Evolutionary conservation across 2,888 invertebrate species (phyloP).

Genomic region (Pollenia amentaria): DNA sequence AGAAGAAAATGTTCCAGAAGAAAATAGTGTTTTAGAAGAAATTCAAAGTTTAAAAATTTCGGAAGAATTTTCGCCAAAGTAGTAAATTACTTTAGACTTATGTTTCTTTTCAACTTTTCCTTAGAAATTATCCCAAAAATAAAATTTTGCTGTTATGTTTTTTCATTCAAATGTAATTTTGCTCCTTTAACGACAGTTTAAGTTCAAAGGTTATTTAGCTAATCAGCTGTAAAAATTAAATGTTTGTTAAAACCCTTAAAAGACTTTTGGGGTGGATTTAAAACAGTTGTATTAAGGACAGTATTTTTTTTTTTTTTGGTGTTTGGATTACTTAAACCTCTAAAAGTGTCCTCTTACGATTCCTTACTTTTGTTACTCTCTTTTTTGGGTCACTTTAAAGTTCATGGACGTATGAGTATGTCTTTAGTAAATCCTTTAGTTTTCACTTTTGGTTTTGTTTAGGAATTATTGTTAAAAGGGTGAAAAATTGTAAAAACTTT

Average conservation of each 20-base stretch:
- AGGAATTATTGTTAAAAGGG: constrained; percentile 54
- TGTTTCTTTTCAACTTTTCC: not conserved
- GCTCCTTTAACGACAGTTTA: constrained; percentile 11
- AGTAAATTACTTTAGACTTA: constrained; percentile 13
- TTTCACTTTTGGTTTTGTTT: constrained; percentile 56
- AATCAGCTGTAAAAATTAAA: constrained; percentile 65
- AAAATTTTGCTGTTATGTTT: constrained; percentile 30
- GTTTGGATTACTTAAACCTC: not conserved
- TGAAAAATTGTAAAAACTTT: constrained; percentile 44
- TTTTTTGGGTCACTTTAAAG: constrained; percentile 57
- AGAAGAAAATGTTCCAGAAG: constrained; percentile 1
- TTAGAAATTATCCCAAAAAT: not conserved
- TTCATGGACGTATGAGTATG: constrained; percentile 38
- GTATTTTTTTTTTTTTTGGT: too few relatives aligned
- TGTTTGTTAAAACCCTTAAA: not conserved
- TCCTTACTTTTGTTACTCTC: constrained; percentile 22
- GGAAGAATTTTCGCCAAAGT: constrained; percentile 63
- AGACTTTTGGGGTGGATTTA: constrained; percentile 37
- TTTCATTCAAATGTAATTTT: constrained; percentile 29
- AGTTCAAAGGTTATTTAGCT: constrained; percentile 77
- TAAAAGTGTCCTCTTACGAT: constrained; percentile 1
- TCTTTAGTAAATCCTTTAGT: constrained; percentile 63
- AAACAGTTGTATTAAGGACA: constrained; percentile 1
- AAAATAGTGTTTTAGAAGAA: constrained; percentile 54
- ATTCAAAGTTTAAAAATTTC: constrained; percentile 73